A percentile compares a stretch with the other conserved stretches of the same genome.
Evolutionary conservation across 2,888 invertebrate species (phyloP).

Genomic region (Strigamia transsilvanica): DNA sequence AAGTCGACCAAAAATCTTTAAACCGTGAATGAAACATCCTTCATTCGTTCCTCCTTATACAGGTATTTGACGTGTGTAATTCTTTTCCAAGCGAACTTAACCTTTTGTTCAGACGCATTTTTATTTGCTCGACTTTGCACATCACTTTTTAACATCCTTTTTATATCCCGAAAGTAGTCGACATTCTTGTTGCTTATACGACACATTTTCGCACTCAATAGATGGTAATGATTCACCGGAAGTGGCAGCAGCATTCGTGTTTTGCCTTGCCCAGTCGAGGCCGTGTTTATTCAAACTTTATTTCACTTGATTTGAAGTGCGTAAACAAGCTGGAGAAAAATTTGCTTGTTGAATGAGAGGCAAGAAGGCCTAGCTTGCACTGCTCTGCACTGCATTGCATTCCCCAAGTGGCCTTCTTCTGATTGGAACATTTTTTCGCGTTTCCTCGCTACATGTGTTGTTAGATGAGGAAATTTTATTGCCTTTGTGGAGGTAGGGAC

Average conservation of each 20-base stretch:
- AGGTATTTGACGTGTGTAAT: neutral
- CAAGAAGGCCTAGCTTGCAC: neutral
- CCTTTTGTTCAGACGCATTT: neutral
- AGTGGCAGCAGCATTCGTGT: neutral
- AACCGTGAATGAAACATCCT: too few relatives aligned
- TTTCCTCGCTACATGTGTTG: slow-evolving; percentile 2
- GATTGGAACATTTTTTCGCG: neutral
- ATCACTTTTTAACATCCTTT: slow-evolving; percentile 9
- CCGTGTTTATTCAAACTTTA: slow-evolving; percentile 6
- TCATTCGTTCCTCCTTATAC: too few relatives aligned
- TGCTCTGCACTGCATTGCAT: neutral
- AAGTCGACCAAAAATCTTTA: too few relatives aligned
- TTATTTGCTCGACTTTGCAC: neutral
- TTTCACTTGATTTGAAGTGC: neutral
- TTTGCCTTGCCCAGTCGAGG: neutral
- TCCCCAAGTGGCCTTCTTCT: neutral
- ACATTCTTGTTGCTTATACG: neutral
- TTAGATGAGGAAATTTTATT: neutral
- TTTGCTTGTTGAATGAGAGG: neutral
- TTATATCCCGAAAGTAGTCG: neutral
- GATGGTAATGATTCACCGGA: neutral
- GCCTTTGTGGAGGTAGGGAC: neutral
- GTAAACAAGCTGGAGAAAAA: slow-evolving; percentile 7
- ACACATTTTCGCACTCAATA: slow-evolving; percentile 9
- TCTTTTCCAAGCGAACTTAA: neutral